Percentiles rank a stretch among this genome's conserved stretches.
phyloP scores from a whole-genome alignment of 1,140 invertebrate genomes.

The Tetragonula clypearis region DNA sequence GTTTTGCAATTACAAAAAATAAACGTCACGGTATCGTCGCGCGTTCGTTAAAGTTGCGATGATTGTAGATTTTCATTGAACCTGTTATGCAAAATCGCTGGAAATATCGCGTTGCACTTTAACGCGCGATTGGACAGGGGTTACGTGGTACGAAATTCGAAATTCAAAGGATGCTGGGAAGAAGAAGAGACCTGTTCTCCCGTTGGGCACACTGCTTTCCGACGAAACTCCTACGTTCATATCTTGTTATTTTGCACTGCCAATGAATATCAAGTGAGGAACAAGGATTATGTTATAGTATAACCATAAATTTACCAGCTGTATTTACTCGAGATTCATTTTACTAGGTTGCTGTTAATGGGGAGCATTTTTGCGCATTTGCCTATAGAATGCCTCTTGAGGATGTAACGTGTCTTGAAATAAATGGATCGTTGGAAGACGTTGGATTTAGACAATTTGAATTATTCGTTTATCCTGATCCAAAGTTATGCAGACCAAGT shows the following conservation, averaged over 20 bases:
- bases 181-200: slow-evolving; percentile 86
- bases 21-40: background rate
- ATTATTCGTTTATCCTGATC: slow-evolving; percentile 81
- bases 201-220: slow-evolving; percentile 65
- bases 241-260: slow-evolving; percentile 76
- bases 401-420: slow-evolving; percentile 82
- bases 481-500: slow-evolving; percentile 72
- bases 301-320: background rate
- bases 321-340: background rate
- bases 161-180: slow-evolving; percentile 85
- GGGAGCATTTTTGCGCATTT: slow-evolving; percentile 88
- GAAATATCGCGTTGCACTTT: slow-evolving; percentile 90
- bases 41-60: background rate
- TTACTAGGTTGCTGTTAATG: slow-evolving; percentile 86
- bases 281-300: background rate
- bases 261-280: slow-evolving; percentile 74
- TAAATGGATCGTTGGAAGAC: slow-evolving; percentile 84
- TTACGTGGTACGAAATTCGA: slow-evolving; percentile 90
- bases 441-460: slow-evolving; percentile 76
- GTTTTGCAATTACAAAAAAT: background rate
- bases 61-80: slow-evolving; percentile 85
- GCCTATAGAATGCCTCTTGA: slow-evolving; percentile 84
- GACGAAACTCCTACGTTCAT: slow-evolving; percentile 74
- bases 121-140: slow-evolving; percentile 88
- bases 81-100: slow-evolving; percentile 81